phyloP scores from a whole-genome alignment of 2,113 vertebrate species.

The Oryzias melastigma region DNA sequence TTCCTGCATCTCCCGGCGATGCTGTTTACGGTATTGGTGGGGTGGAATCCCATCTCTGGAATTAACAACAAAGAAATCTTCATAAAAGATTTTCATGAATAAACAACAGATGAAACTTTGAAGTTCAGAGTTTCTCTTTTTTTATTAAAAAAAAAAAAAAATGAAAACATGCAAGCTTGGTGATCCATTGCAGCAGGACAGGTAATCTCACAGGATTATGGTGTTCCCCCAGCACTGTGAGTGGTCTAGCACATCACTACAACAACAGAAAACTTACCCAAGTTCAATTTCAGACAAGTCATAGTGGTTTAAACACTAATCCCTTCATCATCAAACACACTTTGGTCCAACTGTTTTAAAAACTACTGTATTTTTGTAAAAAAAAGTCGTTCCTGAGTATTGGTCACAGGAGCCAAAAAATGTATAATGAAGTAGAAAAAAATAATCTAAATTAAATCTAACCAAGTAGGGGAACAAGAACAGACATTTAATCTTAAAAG shows the following conservation, averaged over 20 bases:
- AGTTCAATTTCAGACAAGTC: conserved; percentile 60
- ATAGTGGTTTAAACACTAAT: conserved; percentile 76
- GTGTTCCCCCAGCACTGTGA: conserved; percentile 21
- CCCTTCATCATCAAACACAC: conserved; percentile 80
- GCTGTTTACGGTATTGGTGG: conserved; percentile 90
- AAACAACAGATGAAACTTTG: conserved; percentile 52
- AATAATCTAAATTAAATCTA: no score
- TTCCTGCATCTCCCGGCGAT: conserved; percentile 97
- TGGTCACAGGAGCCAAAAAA: no score
- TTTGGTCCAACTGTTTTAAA: conserved; percentile 81
- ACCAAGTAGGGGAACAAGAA: no score
- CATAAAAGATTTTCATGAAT: conserved; percentile 57
- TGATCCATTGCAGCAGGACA: conserved; percentile 29
- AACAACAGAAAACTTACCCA: conserved; percentile 25
- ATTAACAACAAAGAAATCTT: conserved; percentile 60
- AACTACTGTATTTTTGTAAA: conserved; percentile 49
- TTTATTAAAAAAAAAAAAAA: conserved; percentile 6
- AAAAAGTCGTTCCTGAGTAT: no score
- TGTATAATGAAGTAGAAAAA: no score
- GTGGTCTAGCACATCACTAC: conserved; percentile 31
- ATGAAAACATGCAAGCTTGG: conserved; percentile 28
- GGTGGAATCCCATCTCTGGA: conserved; percentile 93
- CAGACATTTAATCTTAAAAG: no score
- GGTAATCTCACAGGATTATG: conserved; percentile 27
- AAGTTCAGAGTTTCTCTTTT: conserved; percentile 8